These are phyloP conservation scores for Smittia sp. DNA, from an alignment of 2,888 invertebrate species.

Conservation along the genomic window DNA sequence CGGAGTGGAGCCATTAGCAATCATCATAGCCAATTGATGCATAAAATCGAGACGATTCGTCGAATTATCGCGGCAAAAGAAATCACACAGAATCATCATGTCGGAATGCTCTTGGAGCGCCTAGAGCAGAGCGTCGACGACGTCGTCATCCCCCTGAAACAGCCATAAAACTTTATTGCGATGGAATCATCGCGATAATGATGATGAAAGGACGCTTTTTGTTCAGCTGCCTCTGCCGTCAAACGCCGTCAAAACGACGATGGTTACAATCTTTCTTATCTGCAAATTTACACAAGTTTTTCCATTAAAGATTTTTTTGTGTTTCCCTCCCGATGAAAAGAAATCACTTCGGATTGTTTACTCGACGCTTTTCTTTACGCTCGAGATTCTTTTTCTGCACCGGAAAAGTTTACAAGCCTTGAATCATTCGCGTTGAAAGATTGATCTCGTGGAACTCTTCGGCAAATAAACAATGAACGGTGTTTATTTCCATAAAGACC, in stretches of 20 bases:
- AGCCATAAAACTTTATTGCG: conserved; percentile 20
- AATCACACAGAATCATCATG: not conserved
- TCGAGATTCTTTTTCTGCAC: not conserved
- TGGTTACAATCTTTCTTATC: conserved; percentile 7
- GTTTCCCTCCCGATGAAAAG: not conserved
- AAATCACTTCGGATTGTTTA: not conserved
- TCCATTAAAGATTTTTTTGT: conserved; percentile 26
- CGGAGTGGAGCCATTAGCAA: conserved; percentile 22
- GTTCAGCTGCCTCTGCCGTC: not conserved
- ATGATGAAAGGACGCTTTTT: conserved; percentile 24
- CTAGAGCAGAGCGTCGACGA: not conserved
- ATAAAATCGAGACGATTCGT: conserved; percentile 12
- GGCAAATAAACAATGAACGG: conserved; percentile 31
- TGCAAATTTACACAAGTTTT: conserved; percentile 35
- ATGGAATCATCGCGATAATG: conserved; percentile 16
- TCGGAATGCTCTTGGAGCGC: not conserved
- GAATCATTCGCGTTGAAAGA: conserved; percentile 24
- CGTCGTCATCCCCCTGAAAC: not conserved
- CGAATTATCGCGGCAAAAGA: conserved; percentile 3
- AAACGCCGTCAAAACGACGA: not conserved
- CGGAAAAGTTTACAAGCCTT: conserved; percentile 12
- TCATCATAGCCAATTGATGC: conserved; percentile 32
- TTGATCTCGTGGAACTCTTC: conserved; percentile 31
- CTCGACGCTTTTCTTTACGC: not conserved
- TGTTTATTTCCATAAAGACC: conserved; percentile 20